Evolutionary conservation across 2,113 vertebrate genomes (phyloP).

Genomic region (Protobothrops flavoviridis): DNA sequence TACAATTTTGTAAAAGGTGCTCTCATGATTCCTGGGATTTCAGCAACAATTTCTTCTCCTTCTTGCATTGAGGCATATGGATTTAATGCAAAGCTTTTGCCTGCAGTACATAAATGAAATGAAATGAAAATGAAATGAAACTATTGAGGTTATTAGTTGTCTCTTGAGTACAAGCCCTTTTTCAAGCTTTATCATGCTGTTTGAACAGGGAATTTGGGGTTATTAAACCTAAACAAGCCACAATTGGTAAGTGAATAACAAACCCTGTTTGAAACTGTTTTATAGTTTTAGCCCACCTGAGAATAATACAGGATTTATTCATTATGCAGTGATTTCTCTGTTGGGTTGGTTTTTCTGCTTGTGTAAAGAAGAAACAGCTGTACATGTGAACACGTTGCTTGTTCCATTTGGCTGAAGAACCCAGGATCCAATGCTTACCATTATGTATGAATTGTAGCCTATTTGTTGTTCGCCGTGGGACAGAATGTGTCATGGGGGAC

Average conservation of each 20-base stretch:
- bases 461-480: not conserved
- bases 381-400: not conserved
- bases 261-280: not conserved
- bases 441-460: not conserved
- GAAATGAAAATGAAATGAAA: not conserved
- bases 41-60: not conserved
- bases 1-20: not conserved
- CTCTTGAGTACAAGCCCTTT: not conserved
- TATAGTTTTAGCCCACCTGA: not conserved
- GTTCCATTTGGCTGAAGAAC: not conserved
- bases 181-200: not conserved
- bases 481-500: not conserved
- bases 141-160: too few species aligned
- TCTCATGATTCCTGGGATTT: not conserved
- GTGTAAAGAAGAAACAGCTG: not conserved
- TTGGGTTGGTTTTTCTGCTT: not conserved
- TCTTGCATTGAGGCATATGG: not conserved
- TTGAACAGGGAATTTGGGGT: not conserved
- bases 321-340: not conserved
- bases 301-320: not conserved
- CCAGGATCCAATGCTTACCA: not conserved
- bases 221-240: not conserved
- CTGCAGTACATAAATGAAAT: not conserved
- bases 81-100: not conserved
- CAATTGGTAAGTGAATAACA: not conserved